A percentile compares a stretch with the other conserved stretches of the same genome.
phyloP scores from a whole-genome alignment of 2,797 vertebrate genomes.

The Dermochelys coriacea region DNA sequence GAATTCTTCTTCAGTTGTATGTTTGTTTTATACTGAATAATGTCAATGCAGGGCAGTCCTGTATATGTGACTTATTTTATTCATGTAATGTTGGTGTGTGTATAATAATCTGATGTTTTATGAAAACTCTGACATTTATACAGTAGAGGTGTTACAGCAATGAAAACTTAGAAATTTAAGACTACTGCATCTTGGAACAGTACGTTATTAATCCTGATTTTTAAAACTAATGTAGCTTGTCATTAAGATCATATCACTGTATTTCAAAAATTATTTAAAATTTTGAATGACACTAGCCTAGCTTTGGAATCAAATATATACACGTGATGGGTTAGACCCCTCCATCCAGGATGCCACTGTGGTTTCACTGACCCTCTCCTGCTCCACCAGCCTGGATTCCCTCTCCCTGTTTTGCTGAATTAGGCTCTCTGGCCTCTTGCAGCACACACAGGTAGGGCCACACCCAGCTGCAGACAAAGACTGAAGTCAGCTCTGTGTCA shows the following conservation, averaged over 20 bases:
- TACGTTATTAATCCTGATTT: background rate
- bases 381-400: no score
- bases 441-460: no score
- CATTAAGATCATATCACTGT: no score
- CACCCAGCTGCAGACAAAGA: no score
- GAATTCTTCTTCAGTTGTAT: background rate
- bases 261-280: background rate
- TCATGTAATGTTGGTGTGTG: background rate
- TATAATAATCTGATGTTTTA: background rate
- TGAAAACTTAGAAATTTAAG: background rate
- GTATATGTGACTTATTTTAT: background rate
- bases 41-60: background rate
- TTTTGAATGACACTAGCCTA: background rate
- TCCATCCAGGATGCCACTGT: no score
- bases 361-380: no score
- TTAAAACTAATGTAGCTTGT: no score
- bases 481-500: no score
- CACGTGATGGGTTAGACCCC: no score
- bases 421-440: no score
- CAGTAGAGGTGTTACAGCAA: background rate
- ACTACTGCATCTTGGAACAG: constrained; percentile 5
- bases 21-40: background rate
- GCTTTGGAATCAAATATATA: background rate
- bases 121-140: background rate
- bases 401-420: no score